These are phyloP conservation scores for Zapus hudsonius DNA, from an alignment of 2,113 vertebrate species.

Conservation along the genomic window DNA sequence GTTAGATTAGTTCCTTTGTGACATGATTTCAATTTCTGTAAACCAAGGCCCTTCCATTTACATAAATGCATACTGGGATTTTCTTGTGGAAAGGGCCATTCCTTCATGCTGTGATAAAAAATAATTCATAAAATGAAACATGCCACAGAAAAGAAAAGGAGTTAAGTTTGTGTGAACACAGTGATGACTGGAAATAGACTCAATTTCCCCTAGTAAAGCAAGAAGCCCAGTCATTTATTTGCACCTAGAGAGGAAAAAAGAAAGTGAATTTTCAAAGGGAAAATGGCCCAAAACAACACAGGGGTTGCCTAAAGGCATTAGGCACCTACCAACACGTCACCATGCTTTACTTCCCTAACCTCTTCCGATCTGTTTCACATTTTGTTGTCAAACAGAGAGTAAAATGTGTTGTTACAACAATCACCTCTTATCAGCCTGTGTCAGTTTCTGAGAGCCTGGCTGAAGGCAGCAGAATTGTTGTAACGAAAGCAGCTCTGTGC, in stretches of 20 bases:
- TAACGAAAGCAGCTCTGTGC: not conserved
- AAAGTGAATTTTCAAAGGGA: not conserved
- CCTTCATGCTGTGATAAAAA: not conserved
- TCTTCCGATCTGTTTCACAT: not conserved
- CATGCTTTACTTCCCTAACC: not conserved
- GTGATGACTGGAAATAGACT: not conserved
- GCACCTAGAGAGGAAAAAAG: not conserved
- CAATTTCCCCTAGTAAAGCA: not conserved
- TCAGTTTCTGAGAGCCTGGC: not conserved
- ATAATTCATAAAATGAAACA: not conserved
- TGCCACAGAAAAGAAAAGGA: not conserved
- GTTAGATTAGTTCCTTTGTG: not conserved
- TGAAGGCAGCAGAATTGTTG: constrained; percentile 36
- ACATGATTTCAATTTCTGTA: not conserved
- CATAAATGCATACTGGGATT: not conserved
- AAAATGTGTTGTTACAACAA: constrained; percentile 9
- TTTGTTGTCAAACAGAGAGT: constrained; percentile 17
- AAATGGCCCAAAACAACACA: not conserved
- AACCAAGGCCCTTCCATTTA: not conserved
- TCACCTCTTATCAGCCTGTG: constrained; percentile 15
- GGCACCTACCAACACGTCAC: not conserved
- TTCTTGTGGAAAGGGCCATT: not conserved
- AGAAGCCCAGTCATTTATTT: not conserved
- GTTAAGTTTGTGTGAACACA: not conserved
- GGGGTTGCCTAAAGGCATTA: not conserved